phyloP scores from a whole-genome alignment of 53 echinoderm and acorn worm genomes.

The Luidia sarsii region DNA sequence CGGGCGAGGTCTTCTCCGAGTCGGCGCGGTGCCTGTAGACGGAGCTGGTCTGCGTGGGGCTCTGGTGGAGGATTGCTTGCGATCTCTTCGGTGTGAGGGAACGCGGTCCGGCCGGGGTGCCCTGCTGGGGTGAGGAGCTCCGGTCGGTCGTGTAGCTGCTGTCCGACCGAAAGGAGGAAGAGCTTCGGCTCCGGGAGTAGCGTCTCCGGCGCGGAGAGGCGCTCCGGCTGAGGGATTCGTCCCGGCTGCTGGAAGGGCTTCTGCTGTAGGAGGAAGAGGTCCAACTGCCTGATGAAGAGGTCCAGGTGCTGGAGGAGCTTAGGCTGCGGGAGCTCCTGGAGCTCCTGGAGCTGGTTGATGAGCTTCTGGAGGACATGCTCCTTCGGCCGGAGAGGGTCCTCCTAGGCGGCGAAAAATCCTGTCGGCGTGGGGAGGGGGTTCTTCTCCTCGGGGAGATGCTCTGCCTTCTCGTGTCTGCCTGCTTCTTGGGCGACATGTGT shows the following conservation, averaged over 20 bases:
- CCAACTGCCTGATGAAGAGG: slow-evolving; percentile 44
- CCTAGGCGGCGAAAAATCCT: slow-evolving; percentile 8
- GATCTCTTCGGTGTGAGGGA: slow-evolving; percentile 27
- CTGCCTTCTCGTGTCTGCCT: slow-evolving; percentile 13
- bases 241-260: slow-evolving; percentile 11
- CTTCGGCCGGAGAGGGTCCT: slow-evolving; percentile 20
- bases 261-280: slow-evolving; percentile 16
- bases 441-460: slow-evolving; percentile 13
- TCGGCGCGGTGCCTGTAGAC: slow-evolving; percentile 16
- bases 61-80: slow-evolving; percentile 10
- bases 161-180: slow-evolving; percentile 28
- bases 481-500: slow-evolving; percentile 6
- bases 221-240: slow-evolving; percentile 15
- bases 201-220: slow-evolving; percentile 19
- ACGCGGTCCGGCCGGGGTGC: slow-evolving; percentile 6
- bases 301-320: slow-evolving; percentile 77
- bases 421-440: slow-evolving; percentile 29
- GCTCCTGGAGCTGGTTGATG: slow-evolving; percentile 56
- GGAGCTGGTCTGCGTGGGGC: slow-evolving; percentile 34
- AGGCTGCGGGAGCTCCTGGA: slow-evolving; percentile 64
- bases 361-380: slow-evolving; percentile 33
- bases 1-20: slow-evolving; percentile 9
- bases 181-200: slow-evolving; percentile 28
- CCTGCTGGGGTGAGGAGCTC: slow-evolving; percentile 14
- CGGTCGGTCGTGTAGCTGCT: slow-evolving; percentile 30